Percentiles rank a stretch among this genome's conserved stretches.
These are phyloP conservation scores for Gasterosteus nipponicus DNA, from an alignment of 2,113 vertebrate genomes.

Conservation along the genomic window DNA sequence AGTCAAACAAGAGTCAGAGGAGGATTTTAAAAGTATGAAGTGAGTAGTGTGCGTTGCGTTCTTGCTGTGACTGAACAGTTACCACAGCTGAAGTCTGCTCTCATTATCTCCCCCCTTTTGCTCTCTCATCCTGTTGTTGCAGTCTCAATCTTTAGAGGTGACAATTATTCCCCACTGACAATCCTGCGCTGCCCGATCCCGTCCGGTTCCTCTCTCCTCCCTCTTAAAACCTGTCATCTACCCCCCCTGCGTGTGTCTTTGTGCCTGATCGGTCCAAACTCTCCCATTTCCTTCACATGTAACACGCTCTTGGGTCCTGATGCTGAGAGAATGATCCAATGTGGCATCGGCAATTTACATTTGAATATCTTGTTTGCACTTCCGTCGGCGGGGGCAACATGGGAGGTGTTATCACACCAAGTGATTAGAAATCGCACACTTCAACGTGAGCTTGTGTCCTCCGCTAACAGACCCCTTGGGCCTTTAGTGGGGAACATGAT, in stretches of 20 bases:
- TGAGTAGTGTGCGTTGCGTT: slow-evolving; percentile 37
- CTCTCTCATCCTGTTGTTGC: slow-evolving; percentile 46
- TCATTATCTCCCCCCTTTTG: slow-evolving; percentile 44
- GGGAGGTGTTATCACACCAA: slow-evolving; percentile 28
- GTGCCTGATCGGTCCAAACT: not conserved
- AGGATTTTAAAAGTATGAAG: slow-evolving; percentile 46
- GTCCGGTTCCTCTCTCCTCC: slow-evolving; percentile 17
- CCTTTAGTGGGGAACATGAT: slow-evolving; percentile 60
- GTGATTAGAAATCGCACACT: slow-evolving; percentile 10
- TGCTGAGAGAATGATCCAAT: slow-evolving; percentile 35
- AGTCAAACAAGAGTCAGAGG: slow-evolving; percentile 40
- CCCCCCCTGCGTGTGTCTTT: slow-evolving; percentile 3
- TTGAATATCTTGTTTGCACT: slow-evolving; percentile 39
- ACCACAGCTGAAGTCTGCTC: slow-evolving; percentile 46
- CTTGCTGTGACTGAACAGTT: slow-evolving; percentile 58
- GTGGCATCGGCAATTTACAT: slow-evolving; percentile 47
- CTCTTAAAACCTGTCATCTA: slow-evolving; percentile 49
- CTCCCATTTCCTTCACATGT: slow-evolving; percentile 15
- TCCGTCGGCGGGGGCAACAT: slow-evolving; percentile 3
- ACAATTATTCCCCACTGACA: slow-evolving; percentile 60
- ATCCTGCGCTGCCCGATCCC: slow-evolving; percentile 29
- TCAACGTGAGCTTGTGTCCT: slow-evolving; percentile 41
- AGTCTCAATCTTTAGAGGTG: slow-evolving; percentile 48
- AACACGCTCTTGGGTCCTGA: slow-evolving; percentile 7
- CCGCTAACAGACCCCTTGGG: slow-evolving; percentile 26